These are phyloP conservation scores for Machaerirhynchus nigripectus DNA, from an alignment of 2,113 vertebrate species.

Conservation along the genomic window DNA sequence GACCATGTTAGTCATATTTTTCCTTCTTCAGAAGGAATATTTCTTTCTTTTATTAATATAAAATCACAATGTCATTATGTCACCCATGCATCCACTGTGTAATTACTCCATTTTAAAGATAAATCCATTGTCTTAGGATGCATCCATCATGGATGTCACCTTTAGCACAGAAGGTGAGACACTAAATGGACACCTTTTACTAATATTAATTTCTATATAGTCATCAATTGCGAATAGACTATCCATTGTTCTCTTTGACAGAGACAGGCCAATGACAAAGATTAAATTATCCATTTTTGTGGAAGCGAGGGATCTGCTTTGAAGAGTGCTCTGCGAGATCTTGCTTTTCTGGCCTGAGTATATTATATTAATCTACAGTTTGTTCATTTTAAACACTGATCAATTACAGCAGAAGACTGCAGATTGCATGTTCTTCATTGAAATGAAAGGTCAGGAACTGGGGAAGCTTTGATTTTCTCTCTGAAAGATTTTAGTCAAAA, in stretches of 20 bases:
- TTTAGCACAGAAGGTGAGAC: slow-evolving; percentile 79
- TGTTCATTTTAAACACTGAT: slow-evolving; percentile 31
- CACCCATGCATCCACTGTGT: slow-evolving; percentile 83
- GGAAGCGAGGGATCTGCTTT: slow-evolving; percentile 44
- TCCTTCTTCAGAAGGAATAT: slow-evolving; percentile 45
- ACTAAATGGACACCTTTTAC: slow-evolving; percentile 88
- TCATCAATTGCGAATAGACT: slow-evolving; percentile 84
- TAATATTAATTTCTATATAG: slow-evolving; percentile 87
- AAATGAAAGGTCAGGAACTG: slow-evolving; percentile 28
- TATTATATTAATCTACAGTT: slow-evolving; percentile 40
- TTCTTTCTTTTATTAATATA: slow-evolving; percentile 76
- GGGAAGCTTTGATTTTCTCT: neutral
- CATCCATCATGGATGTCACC: slow-evolving; percentile 89
- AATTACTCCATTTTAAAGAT: slow-evolving; percentile 94
- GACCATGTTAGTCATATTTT: slow-evolving; percentile 40
- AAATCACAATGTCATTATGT: slow-evolving; percentile 82
- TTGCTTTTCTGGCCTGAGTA: slow-evolving; percentile 7
- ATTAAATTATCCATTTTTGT: slow-evolving; percentile 75
- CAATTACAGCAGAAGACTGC: slow-evolving; percentile 23
- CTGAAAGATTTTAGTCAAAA: neutral
- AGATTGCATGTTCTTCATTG: slow-evolving; percentile 19
- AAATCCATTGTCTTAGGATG: slow-evolving; percentile 84
- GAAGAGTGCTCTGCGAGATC: neutral
- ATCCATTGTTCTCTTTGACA: slow-evolving; percentile 87
- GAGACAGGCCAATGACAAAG: slow-evolving; percentile 83